Percentiles rank a stretch among this genome's conserved stretches.
Evolutionary conservation across 64 coral and sea anemone genomes (phyloP).

Genomic region (Acropora yongei): DNA sequence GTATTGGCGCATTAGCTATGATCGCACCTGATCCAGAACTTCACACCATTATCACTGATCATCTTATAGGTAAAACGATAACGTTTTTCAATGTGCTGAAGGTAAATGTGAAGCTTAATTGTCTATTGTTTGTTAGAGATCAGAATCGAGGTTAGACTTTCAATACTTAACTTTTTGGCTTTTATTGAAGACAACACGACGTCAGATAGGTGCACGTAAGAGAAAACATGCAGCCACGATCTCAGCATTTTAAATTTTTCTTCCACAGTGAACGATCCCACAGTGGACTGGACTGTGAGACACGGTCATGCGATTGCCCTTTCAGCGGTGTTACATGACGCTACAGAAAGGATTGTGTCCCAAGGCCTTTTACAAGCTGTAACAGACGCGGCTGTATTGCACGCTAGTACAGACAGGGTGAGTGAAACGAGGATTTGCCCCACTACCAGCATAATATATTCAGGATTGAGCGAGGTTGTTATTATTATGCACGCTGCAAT

Average conservation of each 20-base stretch:
- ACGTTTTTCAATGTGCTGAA: neutral
- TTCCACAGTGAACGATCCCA: conserved; percentile 75
- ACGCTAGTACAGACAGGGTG: conserved; percentile 88
- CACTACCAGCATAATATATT: no score
- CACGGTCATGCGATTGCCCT: conserved; percentile 93
- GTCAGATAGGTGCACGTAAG: no score
- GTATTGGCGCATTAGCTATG: conserved; percentile 77
- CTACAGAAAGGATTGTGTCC: conserved; percentile 66
- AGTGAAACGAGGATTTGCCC: neutral
- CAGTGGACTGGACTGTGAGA: conserved; percentile 93
- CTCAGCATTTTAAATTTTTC: neutral
- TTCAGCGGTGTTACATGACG: conserved; percentile 94
- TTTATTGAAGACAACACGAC: no score
- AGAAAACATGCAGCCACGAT: neutral
- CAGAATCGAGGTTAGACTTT: no score
- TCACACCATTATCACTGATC: conserved; percentile 66
- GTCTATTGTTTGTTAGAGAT: no score
- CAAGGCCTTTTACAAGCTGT: conserved; percentile 76
- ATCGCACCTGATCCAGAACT: conserved; percentile 85
- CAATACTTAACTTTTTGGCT: no score
- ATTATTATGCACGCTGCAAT: no score
- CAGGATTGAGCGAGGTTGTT: no score
- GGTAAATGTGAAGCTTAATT: no score
- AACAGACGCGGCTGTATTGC: conserved; percentile 71
- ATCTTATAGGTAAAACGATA: conserved; percentile 73